Conservation (phyloP, 2,797 vertebrate species). For the Calcarius lapponicus region DNA sequence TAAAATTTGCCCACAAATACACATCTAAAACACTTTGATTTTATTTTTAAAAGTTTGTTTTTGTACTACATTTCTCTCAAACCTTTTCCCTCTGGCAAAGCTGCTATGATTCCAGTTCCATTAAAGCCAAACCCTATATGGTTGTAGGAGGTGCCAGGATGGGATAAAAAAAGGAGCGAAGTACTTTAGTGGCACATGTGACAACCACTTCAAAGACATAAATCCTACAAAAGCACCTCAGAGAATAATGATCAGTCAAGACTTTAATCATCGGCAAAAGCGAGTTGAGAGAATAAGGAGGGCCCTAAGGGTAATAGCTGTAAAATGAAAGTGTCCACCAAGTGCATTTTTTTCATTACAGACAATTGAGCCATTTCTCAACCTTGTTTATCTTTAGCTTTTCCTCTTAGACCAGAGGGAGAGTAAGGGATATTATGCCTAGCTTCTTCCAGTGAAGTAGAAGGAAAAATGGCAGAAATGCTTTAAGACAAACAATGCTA, state of each 20-base stretch:
- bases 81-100: not conserved
- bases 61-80: not conserved
- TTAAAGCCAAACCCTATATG: constrained; percentile 7
- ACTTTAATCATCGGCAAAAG: constrained; percentile 70
- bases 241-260: constrained; percentile 67
- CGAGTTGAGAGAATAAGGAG: constrained; percentile 47
- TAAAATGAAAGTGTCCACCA: constrained; percentile 53
- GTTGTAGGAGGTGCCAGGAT: not conserved
- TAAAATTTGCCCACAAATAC: not conserved
- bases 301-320: constrained; percentile 58
- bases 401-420: constrained; percentile 28
- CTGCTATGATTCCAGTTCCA: constrained; percentile 20
- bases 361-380: constrained; percentile 59
- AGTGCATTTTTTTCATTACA: constrained; percentile 61
- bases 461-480: constrained; percentile 20
- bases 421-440: not conserved
- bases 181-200: constrained; percentile 17
- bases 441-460: not conserved
- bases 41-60: not conserved
- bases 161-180: not conserved
- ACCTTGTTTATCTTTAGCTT: constrained; percentile 60
- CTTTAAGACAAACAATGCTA: not conserved
- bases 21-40: not conserved
- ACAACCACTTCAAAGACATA: constrained; percentile 62
- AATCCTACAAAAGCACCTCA: constrained; percentile 53